phyloP scores from a whole-genome alignment of 37 sponge, comb jelly and placozoan genomes.

The Oopsacas minuta region DNA sequence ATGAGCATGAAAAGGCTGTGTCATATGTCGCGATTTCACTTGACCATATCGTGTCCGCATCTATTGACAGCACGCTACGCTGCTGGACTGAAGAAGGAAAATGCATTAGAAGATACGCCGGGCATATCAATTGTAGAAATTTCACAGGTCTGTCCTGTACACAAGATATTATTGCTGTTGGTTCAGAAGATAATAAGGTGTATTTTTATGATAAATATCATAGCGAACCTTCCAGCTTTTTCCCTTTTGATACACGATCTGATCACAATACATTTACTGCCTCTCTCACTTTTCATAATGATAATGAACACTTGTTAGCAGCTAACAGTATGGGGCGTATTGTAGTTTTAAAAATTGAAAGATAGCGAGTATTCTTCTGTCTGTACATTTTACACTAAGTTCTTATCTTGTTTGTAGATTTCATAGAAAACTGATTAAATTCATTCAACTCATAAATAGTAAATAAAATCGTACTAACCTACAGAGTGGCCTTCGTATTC shows the following conservation, averaged over 20 bases:
- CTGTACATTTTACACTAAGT: neutral
- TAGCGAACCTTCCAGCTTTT: neutral
- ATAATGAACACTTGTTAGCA: slow-evolving; percentile 10
- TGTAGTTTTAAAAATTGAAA: neutral
- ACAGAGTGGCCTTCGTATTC: neutral
- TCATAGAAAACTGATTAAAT: too few relatives aligned
- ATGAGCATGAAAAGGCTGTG: neutral
- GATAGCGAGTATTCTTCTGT: neutral
- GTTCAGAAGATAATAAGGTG: neutral
- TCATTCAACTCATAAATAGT: too few relatives aligned
- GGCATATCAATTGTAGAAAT: neutral
- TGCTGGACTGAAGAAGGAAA: neutral
- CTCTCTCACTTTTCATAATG: slow-evolving; percentile 1
- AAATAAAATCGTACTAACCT: too few relatives aligned
- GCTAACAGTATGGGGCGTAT: neutral
- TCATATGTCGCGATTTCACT: neutral
- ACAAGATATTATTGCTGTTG: neutral
- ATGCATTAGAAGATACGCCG: neutral
- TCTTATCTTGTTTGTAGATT: too few relatives aligned
- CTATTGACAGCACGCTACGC: slow-evolving; percentile 9
- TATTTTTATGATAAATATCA: slow-evolving; percentile 7
- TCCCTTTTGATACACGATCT: neutral
- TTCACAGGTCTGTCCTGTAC: neutral
- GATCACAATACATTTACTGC: neutral
- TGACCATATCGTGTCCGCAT: neutral